Percentiles rank a stretch among this genome's conserved stretches.
phyloP scores from a whole-genome alignment of 2,113 vertebrate genomes.

The Cynopterus brachyotis region DNA sequence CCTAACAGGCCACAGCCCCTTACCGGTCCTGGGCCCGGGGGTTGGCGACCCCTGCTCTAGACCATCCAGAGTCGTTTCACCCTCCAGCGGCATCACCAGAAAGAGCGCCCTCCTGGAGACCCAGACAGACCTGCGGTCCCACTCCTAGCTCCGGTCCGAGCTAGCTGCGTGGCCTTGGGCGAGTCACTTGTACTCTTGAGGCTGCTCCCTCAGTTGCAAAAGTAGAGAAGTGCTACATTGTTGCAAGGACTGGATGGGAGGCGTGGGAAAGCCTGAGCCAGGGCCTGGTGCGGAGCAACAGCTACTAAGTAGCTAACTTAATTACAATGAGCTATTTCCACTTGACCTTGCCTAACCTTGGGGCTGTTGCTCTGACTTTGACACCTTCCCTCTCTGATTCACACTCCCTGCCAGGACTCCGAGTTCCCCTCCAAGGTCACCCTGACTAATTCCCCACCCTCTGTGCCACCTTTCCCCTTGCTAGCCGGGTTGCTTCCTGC shows the following conservation, averaged over 20 bases:
- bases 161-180: slow-evolving; percentile 27
- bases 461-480: slow-evolving; percentile 40
- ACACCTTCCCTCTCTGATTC: not conserved
- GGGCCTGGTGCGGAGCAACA: not conserved
- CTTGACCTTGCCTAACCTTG: slow-evolving; percentile 63
- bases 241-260: slow-evolving; percentile 5
- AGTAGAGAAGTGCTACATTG: not conserved
- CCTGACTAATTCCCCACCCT: slow-evolving; percentile 53
- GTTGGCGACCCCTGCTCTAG: too few relatives aligned
- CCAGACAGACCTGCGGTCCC: not conserved
- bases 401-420: not conserved
- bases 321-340: slow-evolving; percentile 47
- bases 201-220: not conserved
- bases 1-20: too few relatives aligned
- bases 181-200: not conserved
- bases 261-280: slow-evolving; percentile 24
- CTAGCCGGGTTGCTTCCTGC: slow-evolving; percentile 11
- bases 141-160: not conserved
- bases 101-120: not conserved
- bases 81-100: not conserved
- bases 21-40: too few relatives aligned
- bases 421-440: slow-evolving; percentile 54
- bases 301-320: slow-evolving; percentile 47
- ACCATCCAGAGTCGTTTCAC: not conserved
- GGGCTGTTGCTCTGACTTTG: not conserved